Evolutionary conservation across 1,140 invertebrate genomes (phyloP).

Genomic region (Dreissena polymorpha): DNA sequence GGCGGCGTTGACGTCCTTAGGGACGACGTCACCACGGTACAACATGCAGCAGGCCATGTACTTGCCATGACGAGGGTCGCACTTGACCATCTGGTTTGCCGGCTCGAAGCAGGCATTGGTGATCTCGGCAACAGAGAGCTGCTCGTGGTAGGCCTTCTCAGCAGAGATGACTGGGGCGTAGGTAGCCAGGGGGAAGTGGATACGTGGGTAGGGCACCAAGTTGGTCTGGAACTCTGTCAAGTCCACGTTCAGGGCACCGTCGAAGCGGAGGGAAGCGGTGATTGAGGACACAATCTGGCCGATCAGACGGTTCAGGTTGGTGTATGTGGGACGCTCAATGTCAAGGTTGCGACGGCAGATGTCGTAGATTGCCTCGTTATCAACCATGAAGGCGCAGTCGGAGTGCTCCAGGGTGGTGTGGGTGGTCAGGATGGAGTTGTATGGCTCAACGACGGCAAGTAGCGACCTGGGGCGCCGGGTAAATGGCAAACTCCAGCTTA

Average conservation of each 20-base stretch:
- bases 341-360: slow-evolving; percentile 84
- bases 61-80: slow-evolving; percentile 92
- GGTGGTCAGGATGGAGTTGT: slow-evolving; percentile 79
- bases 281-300: slow-evolving; percentile 86
- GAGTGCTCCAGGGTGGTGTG: slow-evolving; percentile 86
- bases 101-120: slow-evolving; percentile 93
- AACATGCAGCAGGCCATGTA: slow-evolving; percentile 88
- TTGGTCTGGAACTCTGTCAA: slow-evolving; percentile 88
- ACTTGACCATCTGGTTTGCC: slow-evolving; percentile 94
- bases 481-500: slow-evolving; percentile 79
- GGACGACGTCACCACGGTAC: slow-evolving; percentile 76
- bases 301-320: slow-evolving; percentile 83
- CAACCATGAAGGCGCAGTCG: slow-evolving; percentile 90
- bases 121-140: slow-evolving; percentile 86
- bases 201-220: slow-evolving; percentile 77
- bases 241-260: slow-evolving; percentile 87
- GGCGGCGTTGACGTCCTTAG: slow-evolving; percentile 80
- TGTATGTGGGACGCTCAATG: slow-evolving; percentile 87
- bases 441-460: slow-evolving; percentile 78
- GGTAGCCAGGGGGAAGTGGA: slow-evolving; percentile 70
- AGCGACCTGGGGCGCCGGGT: slow-evolving; percentile 68
- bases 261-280: slow-evolving; percentile 84
- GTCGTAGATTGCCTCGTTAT: slow-evolving; percentile 76
- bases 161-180: slow-evolving; percentile 66
- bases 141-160: slow-evolving; percentile 74